A percentile compares a stretch with the other conserved stretches of the same genome.
Evolutionary conservation across 2,888 invertebrate genomes (phyloP).

Genomic region (Amiota minor): DNA sequence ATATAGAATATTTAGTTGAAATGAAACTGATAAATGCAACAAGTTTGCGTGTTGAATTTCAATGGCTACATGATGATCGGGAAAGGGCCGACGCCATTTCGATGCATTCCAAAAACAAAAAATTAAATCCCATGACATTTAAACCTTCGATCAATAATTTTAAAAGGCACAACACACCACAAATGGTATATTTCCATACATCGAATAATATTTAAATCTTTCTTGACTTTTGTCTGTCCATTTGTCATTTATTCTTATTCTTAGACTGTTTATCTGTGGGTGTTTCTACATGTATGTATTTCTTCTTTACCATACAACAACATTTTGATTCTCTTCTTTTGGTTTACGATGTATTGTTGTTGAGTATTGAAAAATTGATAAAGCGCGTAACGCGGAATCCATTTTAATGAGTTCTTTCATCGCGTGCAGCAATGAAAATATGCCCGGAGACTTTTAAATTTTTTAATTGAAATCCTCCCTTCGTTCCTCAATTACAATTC

Average conservation of each 20-base stretch:
- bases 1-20: neutral
- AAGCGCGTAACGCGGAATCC: constrained; percentile 51
- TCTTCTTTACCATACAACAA: no score
- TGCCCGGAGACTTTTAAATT: constrained; percentile 66
- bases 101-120: neutral
- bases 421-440: constrained; percentile 63
- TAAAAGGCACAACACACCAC: neutral
- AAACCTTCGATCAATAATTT: neutral
- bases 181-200: no score
- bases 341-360: neutral
- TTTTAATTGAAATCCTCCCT: constrained; percentile 57
- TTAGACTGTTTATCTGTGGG: no score
- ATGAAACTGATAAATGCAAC: constrained; percentile 62
- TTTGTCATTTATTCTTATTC: no score
- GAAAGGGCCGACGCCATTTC: constrained; percentile 32
- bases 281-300: no score
- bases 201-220: neutral
- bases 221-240: neutral
- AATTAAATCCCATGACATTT: neutral
- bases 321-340: no score
- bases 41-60: constrained; percentile 69
- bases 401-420: constrained; percentile 60
- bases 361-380: neutral
- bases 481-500: no score
- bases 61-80: constrained; percentile 49